phyloP scores from a whole-genome alignment of 2,797 vertebrate genomes.

The Arvicola amphibius region DNA sequence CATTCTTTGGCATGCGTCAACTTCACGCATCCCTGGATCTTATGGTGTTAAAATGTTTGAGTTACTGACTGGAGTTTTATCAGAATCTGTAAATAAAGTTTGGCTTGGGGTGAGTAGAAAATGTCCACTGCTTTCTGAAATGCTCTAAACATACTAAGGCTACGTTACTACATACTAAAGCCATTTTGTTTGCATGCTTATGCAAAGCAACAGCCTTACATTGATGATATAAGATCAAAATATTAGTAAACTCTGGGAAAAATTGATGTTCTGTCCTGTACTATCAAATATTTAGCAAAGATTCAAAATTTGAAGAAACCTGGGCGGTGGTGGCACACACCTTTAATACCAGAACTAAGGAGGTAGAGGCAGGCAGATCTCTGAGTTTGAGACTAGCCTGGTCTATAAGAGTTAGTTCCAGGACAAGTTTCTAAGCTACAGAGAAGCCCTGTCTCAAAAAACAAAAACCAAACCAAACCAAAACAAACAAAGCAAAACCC shows the following conservation, averaged over 20 bases:
- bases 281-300: not conserved
- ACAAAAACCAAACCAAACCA: no score
- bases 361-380: no score
- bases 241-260: not conserved
- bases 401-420: no score
- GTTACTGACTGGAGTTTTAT: not conserved
- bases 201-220: not conserved
- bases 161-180: not conserved
- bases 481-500: no score
- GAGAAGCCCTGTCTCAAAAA: no score
- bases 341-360: no score
- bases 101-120: not conserved
- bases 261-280: not conserved
- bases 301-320: not conserved
- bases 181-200: not conserved
- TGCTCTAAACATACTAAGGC: not conserved
- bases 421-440: no score
- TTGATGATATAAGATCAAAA: not conserved
- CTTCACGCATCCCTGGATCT: not conserved
- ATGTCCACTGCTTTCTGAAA: not conserved
- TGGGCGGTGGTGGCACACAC: accelerated
- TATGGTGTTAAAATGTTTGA: not conserved
- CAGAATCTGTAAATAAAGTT: not conserved
- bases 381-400: no score
- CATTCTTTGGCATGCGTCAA: not conserved